phyloP scores from a whole-genome alignment of 1,140 invertebrate genomes.

The Drosophila aff. region DNA sequence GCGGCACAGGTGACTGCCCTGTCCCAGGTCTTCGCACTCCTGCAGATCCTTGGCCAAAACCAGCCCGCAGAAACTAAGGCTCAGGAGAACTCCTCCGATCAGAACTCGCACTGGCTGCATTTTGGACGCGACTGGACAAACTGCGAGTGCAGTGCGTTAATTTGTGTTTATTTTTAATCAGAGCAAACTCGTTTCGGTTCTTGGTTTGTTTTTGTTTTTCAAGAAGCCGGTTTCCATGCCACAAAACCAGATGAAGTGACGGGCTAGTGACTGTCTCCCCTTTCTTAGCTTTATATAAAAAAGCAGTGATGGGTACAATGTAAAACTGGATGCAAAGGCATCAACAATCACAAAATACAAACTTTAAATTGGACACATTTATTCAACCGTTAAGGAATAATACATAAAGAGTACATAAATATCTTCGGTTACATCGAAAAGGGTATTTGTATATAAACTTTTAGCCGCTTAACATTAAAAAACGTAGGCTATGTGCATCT shows the following conservation, averaged over 20 bases:
- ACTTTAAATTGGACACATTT: conserved; percentile 9
- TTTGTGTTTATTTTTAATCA: conserved; percentile 50
- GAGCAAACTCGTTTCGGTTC: conserved; percentile 49
- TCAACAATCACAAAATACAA: neutral
- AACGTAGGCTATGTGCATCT: conserved; percentile 18
- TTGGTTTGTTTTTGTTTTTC: neutral
- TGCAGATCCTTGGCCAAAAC: conserved; percentile 48
- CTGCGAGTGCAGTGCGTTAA: conserved; percentile 20
- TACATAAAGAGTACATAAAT: conserved; percentile 25
- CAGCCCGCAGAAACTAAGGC: neutral
- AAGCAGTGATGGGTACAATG: neutral
- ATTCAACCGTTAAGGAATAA: conserved; percentile 31
- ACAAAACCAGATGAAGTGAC: conserved; percentile 4
- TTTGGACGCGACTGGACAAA: conserved; percentile 18
- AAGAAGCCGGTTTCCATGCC: conserved; percentile 43
- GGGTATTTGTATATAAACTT: conserved; percentile 26
- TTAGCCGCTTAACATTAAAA: conserved; percentile 23
- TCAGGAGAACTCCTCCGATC: conserved; percentile 1
- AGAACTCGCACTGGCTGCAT: conserved; percentile 49
- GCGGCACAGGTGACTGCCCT: conserved; percentile 38
- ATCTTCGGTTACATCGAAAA: conserved; percentile 16
- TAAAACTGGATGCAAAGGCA: neutral
- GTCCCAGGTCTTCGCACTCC: conserved; percentile 55
- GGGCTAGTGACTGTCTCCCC: neutral
- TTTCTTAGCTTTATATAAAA: neutral